A percentile compares a stretch with the other conserved stretches of the same genome.
Conservation (phyloP, 1,140 invertebrate genomes). For the Melitaea cinxia region DNA sequence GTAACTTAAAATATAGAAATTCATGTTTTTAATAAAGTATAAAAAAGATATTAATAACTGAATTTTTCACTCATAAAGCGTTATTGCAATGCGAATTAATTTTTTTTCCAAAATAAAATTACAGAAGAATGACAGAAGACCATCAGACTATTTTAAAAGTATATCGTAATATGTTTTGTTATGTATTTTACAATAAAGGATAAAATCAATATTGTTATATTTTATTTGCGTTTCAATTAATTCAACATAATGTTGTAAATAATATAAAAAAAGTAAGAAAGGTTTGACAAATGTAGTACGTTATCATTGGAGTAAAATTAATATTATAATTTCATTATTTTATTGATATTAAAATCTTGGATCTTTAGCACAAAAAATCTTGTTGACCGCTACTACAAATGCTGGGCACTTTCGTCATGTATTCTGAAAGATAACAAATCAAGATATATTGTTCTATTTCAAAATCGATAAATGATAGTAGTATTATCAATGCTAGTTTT, state of each 20-base stretch:
- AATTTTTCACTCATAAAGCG: background rate
- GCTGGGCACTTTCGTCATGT: slow-evolving; percentile 41
- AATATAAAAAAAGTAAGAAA: background rate
- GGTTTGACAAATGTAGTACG: too few relatives aligned
- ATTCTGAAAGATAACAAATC: slow-evolving; percentile 59
- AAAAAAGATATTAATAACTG: background rate
- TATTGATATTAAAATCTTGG: slow-evolving; percentile 32
- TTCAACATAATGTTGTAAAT: too few relatives aligned
- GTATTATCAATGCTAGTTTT: slow-evolving; percentile 38
- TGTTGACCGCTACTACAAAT: slow-evolving; percentile 41
- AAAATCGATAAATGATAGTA: slow-evolving; percentile 3
- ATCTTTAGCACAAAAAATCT: slow-evolving; percentile 43
- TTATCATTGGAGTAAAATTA: slow-evolving; percentile 45
- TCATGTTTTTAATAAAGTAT: background rate
- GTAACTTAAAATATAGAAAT: slow-evolving; percentile 25
- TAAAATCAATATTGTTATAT: background rate
- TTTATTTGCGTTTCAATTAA: background rate
- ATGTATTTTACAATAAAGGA: background rate
- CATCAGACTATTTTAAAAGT: background rate
- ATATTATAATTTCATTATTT: slow-evolving; percentile 19
- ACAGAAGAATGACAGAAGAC: background rate
- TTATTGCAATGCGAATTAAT: background rate
- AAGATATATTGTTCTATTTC: slow-evolving; percentile 24
- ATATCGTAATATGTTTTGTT: background rate
- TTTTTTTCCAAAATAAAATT: background rate